phyloP scores from a whole-genome alignment of 2,888 invertebrate genomes.

The Meandrusa payeni region DNA sequence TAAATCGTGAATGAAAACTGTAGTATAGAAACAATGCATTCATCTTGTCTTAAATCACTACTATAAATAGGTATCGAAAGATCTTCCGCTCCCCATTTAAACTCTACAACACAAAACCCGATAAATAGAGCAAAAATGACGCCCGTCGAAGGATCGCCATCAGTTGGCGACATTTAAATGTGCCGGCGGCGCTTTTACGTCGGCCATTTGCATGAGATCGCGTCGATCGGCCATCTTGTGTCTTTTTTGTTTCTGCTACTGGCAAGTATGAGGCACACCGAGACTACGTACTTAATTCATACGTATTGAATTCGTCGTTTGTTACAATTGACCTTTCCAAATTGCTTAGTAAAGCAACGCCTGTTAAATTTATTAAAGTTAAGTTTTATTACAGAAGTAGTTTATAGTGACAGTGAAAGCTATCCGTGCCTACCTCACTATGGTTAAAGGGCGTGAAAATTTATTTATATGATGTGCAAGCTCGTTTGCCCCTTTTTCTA shows the following conservation, averaged over 20 bases:
- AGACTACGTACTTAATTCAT: slow-evolving; percentile 2
- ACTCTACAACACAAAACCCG: slow-evolving; percentile 34
- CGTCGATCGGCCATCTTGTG: slow-evolving; percentile 65
- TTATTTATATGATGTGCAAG: too few relatives aligned
- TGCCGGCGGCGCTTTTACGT: slow-evolving; percentile 69
- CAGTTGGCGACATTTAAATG: slow-evolving; percentile 72
- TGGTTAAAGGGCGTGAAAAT: too few relatives aligned
- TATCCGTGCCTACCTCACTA: too few relatives aligned
- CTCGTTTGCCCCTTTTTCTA: too few relatives aligned
- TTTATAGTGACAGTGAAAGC: too few relatives aligned
- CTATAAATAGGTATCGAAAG: slow-evolving; percentile 17
- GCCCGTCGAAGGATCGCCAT: slow-evolving; percentile 45
- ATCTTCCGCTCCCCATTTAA: slow-evolving; percentile 24
- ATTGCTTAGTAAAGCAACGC: too few relatives aligned
- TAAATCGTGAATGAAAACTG: slow-evolving; percentile 7
- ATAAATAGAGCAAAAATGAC: slow-evolving; percentile 70
- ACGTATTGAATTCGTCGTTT: too few relatives aligned
- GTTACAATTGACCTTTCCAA: too few relatives aligned
- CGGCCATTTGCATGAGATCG: slow-evolving; percentile 57
- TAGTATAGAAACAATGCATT: slow-evolving; percentile 7
- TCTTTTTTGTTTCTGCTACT: slow-evolving; percentile 55
- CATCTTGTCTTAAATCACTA: slow-evolving; percentile 10
- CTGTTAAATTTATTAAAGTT: too few relatives aligned
- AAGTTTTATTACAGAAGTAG: too few relatives aligned
- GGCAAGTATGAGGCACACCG: slow-evolving; percentile 32